phyloP scores from a whole-genome alignment of 2,888 invertebrate genomes.

The Aradus depressus region DNA sequence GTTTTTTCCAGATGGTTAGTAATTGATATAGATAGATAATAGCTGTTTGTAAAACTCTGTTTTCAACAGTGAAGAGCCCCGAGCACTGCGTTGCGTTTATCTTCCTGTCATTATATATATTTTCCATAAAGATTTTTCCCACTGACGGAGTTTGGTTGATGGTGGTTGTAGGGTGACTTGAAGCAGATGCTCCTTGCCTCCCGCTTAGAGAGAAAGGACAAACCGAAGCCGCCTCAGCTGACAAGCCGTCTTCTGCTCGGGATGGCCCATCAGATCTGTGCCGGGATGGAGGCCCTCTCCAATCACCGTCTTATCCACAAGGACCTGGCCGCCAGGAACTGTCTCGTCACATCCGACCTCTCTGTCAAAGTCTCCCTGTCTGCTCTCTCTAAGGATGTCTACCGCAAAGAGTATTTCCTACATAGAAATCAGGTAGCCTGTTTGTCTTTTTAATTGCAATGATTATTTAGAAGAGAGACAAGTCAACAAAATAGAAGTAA shows the following conservation, averaged over 20 bases:
- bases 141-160: too few species aligned
- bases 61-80: too few species aligned
- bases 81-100: too few species aligned
- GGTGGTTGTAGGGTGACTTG: constrained; percentile 61
- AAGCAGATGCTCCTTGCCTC: constrained; percentile 76
- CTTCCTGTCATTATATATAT: too few species aligned
- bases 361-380: constrained; percentile 73
- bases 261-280: constrained; percentile 63
- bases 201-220: constrained; percentile 35
- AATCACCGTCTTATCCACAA: constrained; percentile 70
- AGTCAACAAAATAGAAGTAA: too few species aligned
- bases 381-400: constrained; percentile 70
- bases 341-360: constrained; percentile 71
- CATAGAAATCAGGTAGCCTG: constrained; percentile 63
- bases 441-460: neutral
- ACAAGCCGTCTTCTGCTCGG: constrained; percentile 51
- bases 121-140: too few species aligned
- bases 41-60: too few species aligned
- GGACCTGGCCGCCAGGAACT: constrained; percentile 85
- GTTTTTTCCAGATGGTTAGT: too few species aligned
- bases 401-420: constrained; percentile 80
- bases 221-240: constrained; percentile 30
- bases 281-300: constrained; percentile 69
- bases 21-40: too few species aligned
- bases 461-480: too few species aligned